Conservation (phyloP, 2,888 invertebrate genomes). For the Sturmia bella region DNA sequence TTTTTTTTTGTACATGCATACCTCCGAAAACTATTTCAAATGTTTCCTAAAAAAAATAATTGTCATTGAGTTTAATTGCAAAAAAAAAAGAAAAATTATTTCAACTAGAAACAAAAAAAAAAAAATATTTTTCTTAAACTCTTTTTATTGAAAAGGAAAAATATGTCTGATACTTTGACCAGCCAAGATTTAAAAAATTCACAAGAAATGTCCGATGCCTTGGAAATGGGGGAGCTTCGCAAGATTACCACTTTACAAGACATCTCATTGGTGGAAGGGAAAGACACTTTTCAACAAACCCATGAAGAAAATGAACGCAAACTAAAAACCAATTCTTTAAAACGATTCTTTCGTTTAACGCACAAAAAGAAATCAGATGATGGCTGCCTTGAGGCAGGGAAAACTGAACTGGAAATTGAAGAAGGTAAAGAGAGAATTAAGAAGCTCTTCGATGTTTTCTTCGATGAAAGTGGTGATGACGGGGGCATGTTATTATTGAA, state of each 20-base stretch:
- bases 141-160: background rate
- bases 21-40: conserved; percentile 48
- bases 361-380: conserved; percentile 65
- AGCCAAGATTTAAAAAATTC: conserved; percentile 54
- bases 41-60: conserved; percentile 37
- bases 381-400: background rate
- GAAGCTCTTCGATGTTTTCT: no score
- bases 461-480: no score
- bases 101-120: conserved; percentile 32
- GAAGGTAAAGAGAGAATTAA: no score
- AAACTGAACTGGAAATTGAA: conserved; percentile 19
- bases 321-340: conserved; percentile 73
- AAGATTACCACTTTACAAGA: conserved; percentile 46
- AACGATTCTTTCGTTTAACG: conserved; percentile 76
- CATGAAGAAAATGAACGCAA: conserved; percentile 33
- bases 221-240: conserved; percentile 58
- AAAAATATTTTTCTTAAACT: conserved; percentile 50
- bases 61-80: conserved; percentile 22
- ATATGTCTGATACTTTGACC: conserved; percentile 47
- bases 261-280: conserved; percentile 49
- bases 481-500: no score
- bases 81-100: conserved; percentile 34
- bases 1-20: no score
- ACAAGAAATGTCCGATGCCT: conserved; percentile 44
- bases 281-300: background rate